These are phyloP conservation scores for Ctenochaetus hawaiiensis DNA, from an alignment of 2,797 vertebrate genomes.

Conservation along the genomic window DNA sequence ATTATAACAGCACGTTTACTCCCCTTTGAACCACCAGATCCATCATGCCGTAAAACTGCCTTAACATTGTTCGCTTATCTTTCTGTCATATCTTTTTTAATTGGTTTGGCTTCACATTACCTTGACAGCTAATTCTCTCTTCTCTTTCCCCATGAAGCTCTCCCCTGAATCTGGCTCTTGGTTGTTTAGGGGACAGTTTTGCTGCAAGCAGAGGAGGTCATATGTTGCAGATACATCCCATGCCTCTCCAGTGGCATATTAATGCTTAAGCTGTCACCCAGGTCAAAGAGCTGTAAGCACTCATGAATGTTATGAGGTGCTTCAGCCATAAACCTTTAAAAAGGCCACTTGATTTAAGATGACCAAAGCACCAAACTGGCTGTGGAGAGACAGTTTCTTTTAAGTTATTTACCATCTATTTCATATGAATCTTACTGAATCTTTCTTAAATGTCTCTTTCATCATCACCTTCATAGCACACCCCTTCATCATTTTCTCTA, in stretches of 20 bases:
- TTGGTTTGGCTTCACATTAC: conserved; percentile 44
- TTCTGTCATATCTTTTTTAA: conserved; percentile 41
- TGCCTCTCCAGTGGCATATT: conserved; percentile 59
- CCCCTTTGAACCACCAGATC: conserved; percentile 3
- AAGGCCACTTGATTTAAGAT: conserved; percentile 30
- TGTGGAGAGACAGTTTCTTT: conserved; percentile 3
- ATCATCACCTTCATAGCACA: background rate
- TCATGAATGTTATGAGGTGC: conserved; percentile 52
- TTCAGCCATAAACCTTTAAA: conserved; percentile 45
- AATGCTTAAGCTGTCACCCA: conserved; percentile 62
- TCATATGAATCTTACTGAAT: background rate
- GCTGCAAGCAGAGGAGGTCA: conserved; percentile 38
- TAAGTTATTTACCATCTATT: background rate
- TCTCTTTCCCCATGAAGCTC: conserved; percentile 17
- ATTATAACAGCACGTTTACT: conserved; percentile 30
- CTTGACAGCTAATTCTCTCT: conserved; percentile 46
- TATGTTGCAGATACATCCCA: conserved; percentile 47
- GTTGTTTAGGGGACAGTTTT: conserved; percentile 33
- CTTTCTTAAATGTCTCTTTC: conserved; percentile 6
- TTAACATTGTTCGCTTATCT: background rate
- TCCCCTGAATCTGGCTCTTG: conserved; percentile 11
- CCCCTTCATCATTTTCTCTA: background rate
- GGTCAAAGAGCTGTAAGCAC: conserved; percentile 64
- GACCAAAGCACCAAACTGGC: background rate
- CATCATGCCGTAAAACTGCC: conserved; percentile 5